phyloP scores from a whole-genome alignment of 2,113 vertebrate genomes.

The Castor canadensis region DNA sequence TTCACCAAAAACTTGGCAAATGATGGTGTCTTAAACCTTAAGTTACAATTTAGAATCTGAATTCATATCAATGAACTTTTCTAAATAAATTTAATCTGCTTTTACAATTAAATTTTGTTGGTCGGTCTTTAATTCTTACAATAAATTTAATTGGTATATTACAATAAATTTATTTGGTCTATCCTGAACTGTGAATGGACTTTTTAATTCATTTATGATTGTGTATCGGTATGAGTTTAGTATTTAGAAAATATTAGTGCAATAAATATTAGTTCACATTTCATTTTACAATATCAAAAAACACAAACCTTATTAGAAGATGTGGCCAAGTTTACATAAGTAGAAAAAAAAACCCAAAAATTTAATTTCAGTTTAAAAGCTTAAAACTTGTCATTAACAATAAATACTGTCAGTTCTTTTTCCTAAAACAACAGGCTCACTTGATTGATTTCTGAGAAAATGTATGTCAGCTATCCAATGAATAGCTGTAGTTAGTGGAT shows the following conservation, averaged over 20 bases:
- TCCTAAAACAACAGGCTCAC: background rate
- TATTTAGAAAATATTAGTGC: background rate
- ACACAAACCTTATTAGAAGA: background rate
- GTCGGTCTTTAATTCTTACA: background rate
- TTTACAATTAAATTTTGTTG: background rate
- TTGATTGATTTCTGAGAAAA: background rate
- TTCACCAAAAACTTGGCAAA: background rate
- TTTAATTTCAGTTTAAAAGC: background rate
- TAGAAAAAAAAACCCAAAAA: background rate
- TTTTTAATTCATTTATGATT: background rate
- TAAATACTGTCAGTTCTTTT: background rate
- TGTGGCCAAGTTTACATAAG: background rate
- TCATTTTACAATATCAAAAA: background rate
- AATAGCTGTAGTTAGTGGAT: background rate
- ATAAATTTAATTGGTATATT: background rate
- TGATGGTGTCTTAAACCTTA: background rate
- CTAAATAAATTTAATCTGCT: background rate
- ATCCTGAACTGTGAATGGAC: background rate
- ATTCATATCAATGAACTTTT: background rate
- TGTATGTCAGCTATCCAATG: background rate
- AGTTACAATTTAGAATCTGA: background rate
- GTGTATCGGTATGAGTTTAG: background rate
- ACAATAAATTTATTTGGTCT: background rate
- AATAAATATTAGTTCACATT: conserved; percentile 15
- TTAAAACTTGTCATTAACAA: background rate